Evolutionary conservation across 2,113 vertebrate species (phyloP).

Genomic region (Chitala chitala): DNA sequence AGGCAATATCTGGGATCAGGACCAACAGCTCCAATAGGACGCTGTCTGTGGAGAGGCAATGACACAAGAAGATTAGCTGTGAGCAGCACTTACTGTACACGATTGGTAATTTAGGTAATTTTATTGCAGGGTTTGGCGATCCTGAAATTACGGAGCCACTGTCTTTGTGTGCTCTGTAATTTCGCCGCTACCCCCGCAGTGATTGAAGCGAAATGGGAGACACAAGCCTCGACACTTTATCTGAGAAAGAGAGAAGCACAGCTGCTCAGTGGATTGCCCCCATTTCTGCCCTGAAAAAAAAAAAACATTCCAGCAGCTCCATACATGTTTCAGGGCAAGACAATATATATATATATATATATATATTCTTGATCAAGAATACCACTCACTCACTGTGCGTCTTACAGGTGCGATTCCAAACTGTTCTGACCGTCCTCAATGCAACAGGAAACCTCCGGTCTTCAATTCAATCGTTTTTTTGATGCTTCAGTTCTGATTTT

Average conservation of each 20-base stretch:
- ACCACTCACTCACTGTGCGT: too few species aligned
- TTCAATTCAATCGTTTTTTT: too few species aligned
- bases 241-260: slow-evolving; percentile 37
- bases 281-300: background rate
- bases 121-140: slow-evolving; percentile 63
- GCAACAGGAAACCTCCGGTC: too few species aligned
- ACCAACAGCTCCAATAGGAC: slow-evolving; percentile 25
- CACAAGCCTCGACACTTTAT: slow-evolving; percentile 36
- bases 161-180: slow-evolving; percentile 67
- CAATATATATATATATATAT: too few species aligned
- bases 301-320: background rate
- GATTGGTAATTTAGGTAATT: slow-evolving; percentile 70
- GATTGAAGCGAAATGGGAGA: slow-evolving; percentile 59
- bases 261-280: slow-evolving; percentile 29
- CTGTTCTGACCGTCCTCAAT: too few species aligned
- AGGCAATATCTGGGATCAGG: slow-evolving; percentile 33
- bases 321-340: too few species aligned
- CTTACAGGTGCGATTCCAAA: too few species aligned
- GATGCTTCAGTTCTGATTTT: too few species aligned
- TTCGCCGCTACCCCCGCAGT: slow-evolving; percentile 64
- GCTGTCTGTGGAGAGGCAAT: slow-evolving; percentile 37
- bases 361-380: too few species aligned
- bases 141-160: slow-evolving; percentile 64
- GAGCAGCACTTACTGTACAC: slow-evolving; percentile 59
- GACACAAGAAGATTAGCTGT: slow-evolving; percentile 58